These are phyloP conservation scores for Patiria pectinifera DNA, from an alignment of 53 echinoderm and acorn worm genomes.

Conservation along the genomic window DNA sequence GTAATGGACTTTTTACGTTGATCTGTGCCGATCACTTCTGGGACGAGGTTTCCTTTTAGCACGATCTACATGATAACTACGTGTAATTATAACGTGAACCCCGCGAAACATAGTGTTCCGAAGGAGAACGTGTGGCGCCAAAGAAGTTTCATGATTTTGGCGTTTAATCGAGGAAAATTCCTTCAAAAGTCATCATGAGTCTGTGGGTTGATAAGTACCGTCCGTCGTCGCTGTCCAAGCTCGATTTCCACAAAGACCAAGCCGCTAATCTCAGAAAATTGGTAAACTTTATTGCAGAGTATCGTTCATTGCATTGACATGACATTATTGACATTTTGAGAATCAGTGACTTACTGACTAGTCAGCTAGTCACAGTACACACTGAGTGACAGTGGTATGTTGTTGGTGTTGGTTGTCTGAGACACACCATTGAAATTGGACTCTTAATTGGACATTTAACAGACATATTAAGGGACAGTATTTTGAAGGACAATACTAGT, in stretches of 20 bases:
- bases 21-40: background rate
- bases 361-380: too few species aligned
- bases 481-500: too few species aligned
- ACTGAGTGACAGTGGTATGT: too few species aligned
- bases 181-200: slow-evolving; percentile 75
- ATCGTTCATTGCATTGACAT: too few species aligned
- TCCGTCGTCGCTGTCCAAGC: slow-evolving; percentile 82
- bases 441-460: too few species aligned
- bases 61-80: background rate
- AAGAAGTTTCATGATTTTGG: background rate
- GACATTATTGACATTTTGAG: too few species aligned
- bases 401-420: too few species aligned
- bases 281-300: slow-evolving; percentile 43
- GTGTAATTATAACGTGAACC: background rate
- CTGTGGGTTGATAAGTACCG: slow-evolving; percentile 99
- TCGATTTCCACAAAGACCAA: slow-evolving; percentile 98
- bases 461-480: too few species aligned
- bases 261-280: slow-evolving; percentile 95
- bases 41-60: background rate
- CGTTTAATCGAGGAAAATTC: background rate
- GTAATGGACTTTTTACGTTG: background rate
- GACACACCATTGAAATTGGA: too few species aligned
- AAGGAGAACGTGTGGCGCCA: background rate
- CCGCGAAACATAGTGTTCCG: background rate
- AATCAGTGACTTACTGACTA: too few species aligned